Percentiles rank a stretch among this genome's conserved stretches.
Evolutionary conservation across 2,797 vertebrate species (phyloP).

Genomic region (Holocentrus rufus): DNA sequence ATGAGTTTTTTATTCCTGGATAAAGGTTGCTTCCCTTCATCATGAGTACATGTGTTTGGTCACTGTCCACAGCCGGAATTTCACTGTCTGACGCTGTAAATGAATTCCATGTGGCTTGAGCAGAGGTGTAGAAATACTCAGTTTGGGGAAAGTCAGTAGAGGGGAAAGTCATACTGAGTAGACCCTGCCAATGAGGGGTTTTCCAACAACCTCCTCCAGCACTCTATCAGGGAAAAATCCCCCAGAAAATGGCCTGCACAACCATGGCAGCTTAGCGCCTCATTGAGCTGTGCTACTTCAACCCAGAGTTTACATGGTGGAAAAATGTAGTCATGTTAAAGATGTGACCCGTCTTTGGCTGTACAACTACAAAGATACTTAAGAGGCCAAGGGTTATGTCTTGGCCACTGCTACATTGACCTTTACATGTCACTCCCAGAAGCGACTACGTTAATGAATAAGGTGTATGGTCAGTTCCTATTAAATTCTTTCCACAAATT

Average conservation of each 20-base stretch:
- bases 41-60: slow-evolving; percentile 80
- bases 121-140: slow-evolving; percentile 77
- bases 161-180: slow-evolving; percentile 75
- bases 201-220: slow-evolving; percentile 78
- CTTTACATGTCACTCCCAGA: slow-evolving; percentile 46
- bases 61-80: slow-evolving; percentile 75
- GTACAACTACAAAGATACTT: slow-evolving; percentile 35
- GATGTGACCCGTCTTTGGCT: slow-evolving; percentile 50
- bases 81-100: slow-evolving; percentile 79
- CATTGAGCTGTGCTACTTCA: slow-evolving; percentile 58
- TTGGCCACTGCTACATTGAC: slow-evolving; percentile 53
- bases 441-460: slow-evolving; percentile 21
- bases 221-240: slow-evolving; percentile 69
- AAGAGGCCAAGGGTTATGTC: slow-evolving; percentile 51
- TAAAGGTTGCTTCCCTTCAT: slow-evolving; percentile 66
- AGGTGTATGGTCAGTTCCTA: slow-evolving; percentile 37
- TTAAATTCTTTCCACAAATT: slow-evolving; percentile 60
- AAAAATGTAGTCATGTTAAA: slow-evolving; percentile 76
- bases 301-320: slow-evolving; percentile 69
- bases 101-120: slow-evolving; percentile 81
- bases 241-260: slow-evolving; percentile 68
- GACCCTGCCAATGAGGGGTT: slow-evolving; percentile 73
- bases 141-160: slow-evolving; percentile 78
- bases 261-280: slow-evolving; percentile 60
- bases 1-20: slow-evolving; percentile 60